A percentile compares a stretch with the other conserved stretches of the same genome.
Evolutionary conservation across 2,113 vertebrate genomes (phyloP).

Genomic region (Mesembrinibis cayennensis): DNA sequence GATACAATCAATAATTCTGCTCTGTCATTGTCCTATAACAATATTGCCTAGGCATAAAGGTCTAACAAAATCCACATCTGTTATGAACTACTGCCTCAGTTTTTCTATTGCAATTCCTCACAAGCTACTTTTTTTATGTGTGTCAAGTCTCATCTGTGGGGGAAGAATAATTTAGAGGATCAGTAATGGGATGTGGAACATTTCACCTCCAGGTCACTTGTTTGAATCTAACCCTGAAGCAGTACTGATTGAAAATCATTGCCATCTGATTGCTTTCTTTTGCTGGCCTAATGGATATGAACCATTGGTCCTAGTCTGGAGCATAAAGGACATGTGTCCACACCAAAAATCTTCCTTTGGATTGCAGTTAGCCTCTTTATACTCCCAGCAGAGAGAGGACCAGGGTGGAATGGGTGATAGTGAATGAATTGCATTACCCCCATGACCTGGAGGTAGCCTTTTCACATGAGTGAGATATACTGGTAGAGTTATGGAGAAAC

Average conservation of each 20-base stretch:
- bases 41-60: slow-evolving; percentile 6
- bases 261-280: slow-evolving; percentile 66
- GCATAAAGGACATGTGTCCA: not conserved
- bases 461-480: not conserved
- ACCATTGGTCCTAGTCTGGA: slow-evolving; percentile 16
- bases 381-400: not conserved
- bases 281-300: slow-evolving; percentile 51
- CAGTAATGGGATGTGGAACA: slow-evolving; percentile 63
- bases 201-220: slow-evolving; percentile 67
- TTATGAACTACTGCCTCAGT: slow-evolving; percentile 1
- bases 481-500: not conserved
- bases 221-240: slow-evolving; percentile 62
- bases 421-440: slow-evolving; percentile 6
- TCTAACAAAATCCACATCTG: slow-evolving; percentile 10
- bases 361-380: slow-evolving; percentile 4
- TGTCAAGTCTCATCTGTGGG: slow-evolving; percentile 46
- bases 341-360: slow-evolving; percentile 19
- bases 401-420: not conserved
- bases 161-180: slow-evolving; percentile 64
- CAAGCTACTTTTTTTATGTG: slow-evolving; percentile 6
- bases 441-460: not conserved
- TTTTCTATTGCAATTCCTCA: slow-evolving; percentile 5
- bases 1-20: slow-evolving; percentile 40
- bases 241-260: slow-evolving; percentile 68
- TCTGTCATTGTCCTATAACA: not conserved